A percentile compares a stretch with the other conserved stretches of the same genome.
Evolutionary conservation across 2,888 invertebrate species (phyloP).

Genomic region (Cephus runcator): DNA sequence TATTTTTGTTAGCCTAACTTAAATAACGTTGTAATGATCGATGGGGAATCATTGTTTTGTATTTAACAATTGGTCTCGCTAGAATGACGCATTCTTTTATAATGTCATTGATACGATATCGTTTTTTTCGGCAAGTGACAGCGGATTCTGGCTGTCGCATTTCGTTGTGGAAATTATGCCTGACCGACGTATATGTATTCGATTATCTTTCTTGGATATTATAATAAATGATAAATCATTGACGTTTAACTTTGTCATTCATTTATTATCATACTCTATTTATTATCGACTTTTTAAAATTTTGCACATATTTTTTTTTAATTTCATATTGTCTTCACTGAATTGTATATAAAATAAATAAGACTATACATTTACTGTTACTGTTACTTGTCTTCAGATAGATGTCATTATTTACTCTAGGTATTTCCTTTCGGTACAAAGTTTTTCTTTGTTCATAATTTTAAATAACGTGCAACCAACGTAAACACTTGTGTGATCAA

Average conservation of each 20-base stretch:
- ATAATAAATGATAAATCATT: constrained; percentile 41
- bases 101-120: constrained; percentile 25
- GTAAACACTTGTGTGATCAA: too few relatives aligned
- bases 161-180: constrained; percentile 19
- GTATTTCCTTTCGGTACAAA: too few relatives aligned
- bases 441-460: too few relatives aligned
- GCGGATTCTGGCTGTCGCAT: neutral
- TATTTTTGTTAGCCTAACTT: constrained; percentile 56
- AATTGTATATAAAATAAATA: too few relatives aligned
- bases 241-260: constrained; percentile 2
- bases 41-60: constrained; percentile 39
- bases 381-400: too few relatives aligned
- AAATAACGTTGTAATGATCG: constrained; percentile 35
- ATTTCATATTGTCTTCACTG: too few relatives aligned
- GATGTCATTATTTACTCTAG: too few relatives aligned
- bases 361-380: too few relatives aligned
- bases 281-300: too few relatives aligned
- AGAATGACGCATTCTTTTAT: constrained; percentile 38
- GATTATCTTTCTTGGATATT: constrained; percentile 36
- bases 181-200: constrained; percentile 31
- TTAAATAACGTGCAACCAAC: too few relatives aligned
- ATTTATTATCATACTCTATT: neutral
- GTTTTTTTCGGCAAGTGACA: constrained; percentile 5
- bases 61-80: constrained; percentile 27
- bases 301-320: too few relatives aligned